Base-by-base conservation (phyloP, 2,797 vertebrate species). In the Dermochelys coriacea region DNA sequence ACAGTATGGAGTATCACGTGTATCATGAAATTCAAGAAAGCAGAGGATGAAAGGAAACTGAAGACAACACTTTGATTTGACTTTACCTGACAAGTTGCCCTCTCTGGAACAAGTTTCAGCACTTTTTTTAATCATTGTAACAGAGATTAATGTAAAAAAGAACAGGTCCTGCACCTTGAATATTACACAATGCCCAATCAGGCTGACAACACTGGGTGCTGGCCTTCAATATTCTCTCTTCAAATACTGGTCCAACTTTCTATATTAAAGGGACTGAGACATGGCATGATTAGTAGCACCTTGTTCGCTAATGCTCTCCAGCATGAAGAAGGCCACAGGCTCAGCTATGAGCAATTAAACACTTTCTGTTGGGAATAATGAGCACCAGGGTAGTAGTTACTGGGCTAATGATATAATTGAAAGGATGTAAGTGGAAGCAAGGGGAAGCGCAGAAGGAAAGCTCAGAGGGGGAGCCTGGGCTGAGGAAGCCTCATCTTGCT, bases 91-190 rank as follows among this genome's bases (percentile, higher is more conserved):
- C 80, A 93, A 78, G 52, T 0, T 19, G 14, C 15, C 84, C 68
- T 77, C n/a, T 18, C 77, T 82, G 52, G 80, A 90, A 90, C 5
- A 78, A 68, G 78, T 88, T 68, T 85, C 80, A 55, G 64, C 93
- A 89, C 71, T 90, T 64, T 92, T 89, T 41, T 92, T 91, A 88
- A 77, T 49, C 64, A 64, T 41, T 23, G 68, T 75, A 91, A 83
- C 12, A 1, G 54, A 91, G 94, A 91, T 41, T 31, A 34, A 79
- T 52, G 74, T 74, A 55, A 88, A 94, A 81, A 59, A 50, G 84
- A 96, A 87, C 0, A 61, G 79, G 57, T 1, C 3, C 78, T 54
- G 8, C 7, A 50, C 27, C 14, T 19, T 64, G 34, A 64, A 82
- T 54, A 81, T 87, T 41, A 68, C 83, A n/a, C 90, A 93, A 80